Evolutionary conservation across 2,113 vertebrate genomes (phyloP).

Genomic region (Malaclemys terrapin): DNA sequence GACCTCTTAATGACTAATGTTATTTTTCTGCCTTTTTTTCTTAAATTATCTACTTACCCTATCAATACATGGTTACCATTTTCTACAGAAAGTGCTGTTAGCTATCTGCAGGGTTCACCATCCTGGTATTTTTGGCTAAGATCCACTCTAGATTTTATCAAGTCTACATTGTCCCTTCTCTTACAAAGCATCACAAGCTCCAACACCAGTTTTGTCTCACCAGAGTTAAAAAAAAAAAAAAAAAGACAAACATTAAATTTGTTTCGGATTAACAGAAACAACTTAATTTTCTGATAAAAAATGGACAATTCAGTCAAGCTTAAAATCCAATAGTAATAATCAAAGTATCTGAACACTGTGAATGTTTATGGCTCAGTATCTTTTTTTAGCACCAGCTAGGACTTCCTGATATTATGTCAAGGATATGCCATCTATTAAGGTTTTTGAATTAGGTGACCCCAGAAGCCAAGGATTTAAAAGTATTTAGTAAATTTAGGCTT

Average conservation of each 20-base stretch:
- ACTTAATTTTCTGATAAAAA: neutral
- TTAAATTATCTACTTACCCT: neutral
- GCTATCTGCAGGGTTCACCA: neutral
- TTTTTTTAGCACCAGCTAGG: neutral
- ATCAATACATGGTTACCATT: rapidly evolving
- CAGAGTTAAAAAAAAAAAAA: neutral
- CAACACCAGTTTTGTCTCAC: rapidly evolving
- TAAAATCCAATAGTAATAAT: neutral
- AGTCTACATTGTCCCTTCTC: neutral
- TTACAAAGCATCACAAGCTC: neutral
- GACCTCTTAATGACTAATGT: neutral
- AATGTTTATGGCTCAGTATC: neutral
- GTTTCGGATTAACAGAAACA: neutral
- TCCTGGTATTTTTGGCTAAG: neutral
- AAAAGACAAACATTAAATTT: neutral
- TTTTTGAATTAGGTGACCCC: neutral
- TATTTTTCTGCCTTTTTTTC: neutral
- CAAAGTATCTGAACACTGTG: neutral
- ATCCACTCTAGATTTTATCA: neutral
- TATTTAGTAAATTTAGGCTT: rapidly evolving
- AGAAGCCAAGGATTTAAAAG: neutral
- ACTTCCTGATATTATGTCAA: neutral
- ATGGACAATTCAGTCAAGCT: neutral
- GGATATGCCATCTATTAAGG: neutral
- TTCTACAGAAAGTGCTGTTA: neutral